A percentile compares a stretch with the other conserved stretches of the same genome.
Evolutionary conservation across 2,113 vertebrate genomes (phyloP).

Genomic region (Acinonyx jubatus): DNA sequence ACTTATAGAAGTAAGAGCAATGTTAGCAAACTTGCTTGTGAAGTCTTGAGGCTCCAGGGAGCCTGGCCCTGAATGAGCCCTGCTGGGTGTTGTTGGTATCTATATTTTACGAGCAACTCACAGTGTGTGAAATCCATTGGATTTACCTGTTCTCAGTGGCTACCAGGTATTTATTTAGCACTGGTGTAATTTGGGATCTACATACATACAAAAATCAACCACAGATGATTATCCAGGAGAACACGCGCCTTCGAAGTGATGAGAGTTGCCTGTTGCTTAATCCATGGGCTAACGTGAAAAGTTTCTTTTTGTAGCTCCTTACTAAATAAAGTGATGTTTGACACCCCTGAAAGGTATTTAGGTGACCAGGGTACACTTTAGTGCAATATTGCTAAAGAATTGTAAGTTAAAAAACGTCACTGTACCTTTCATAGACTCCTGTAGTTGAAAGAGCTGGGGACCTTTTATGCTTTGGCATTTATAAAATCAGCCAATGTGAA

Average conservation of each 20-base stretch:
- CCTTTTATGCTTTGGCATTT: neutral
- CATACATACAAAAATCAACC: neutral
- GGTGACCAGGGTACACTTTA: neutral
- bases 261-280: neutral
- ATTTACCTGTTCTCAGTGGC: neutral
- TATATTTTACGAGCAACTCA: neutral
- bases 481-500: neutral
- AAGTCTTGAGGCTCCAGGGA: neutral
- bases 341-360: neutral
- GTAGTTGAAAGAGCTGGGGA: neutral
- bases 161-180: neutral
- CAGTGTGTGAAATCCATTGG: neutral
- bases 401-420: neutral
- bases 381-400: neutral
- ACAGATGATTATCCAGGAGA: neutral
- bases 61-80: neutral
- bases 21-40: neutral
- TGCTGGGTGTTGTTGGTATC: neutral
- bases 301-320: neutral
- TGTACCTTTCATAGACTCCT: neutral
- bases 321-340: neutral
- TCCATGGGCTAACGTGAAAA: neutral
- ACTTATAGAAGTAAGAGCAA: neutral
- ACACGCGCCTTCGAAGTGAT: neutral
- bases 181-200: neutral